Conservation (phyloP, 2,888 invertebrate genomes). For the Andrena minutula region DNA sequence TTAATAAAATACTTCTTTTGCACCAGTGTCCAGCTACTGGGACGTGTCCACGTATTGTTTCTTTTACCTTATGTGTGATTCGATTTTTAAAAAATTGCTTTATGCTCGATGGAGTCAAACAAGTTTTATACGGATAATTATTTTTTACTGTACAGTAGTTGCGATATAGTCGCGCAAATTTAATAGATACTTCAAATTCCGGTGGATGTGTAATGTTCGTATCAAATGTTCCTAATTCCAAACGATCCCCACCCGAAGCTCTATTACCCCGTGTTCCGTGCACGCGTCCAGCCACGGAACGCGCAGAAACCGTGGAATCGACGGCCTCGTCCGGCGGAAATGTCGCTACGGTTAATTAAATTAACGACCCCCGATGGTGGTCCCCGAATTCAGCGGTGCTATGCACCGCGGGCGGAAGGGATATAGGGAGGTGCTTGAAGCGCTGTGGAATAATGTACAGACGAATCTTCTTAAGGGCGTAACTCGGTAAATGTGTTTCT, state of each 20-base stretch:
- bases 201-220: neutral
- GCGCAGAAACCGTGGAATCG: constrained; percentile 44
- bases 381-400: constrained; percentile 27
- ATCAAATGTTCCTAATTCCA: neutral
- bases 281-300: neutral
- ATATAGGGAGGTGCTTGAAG: neutral
- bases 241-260: too few relatives aligned
- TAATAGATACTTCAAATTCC: neutral
- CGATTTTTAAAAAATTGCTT: too few relatives aligned
- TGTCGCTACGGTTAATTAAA: constrained; percentile 75
- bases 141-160: too few relatives aligned
- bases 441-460: too few relatives aligned
- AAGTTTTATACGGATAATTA: too few relatives aligned
- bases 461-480: too few relatives aligned
- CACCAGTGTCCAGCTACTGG: too few relatives aligned
- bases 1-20: too few relatives aligned
- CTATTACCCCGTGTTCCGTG: neutral
- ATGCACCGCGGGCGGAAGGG: constrained; percentile 7
- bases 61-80: too few relatives aligned
- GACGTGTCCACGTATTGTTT: too few relatives aligned
- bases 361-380: constrained; percentile 62
- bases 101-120: too few relatives aligned
- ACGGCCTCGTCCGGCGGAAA: constrained; percentile 68
- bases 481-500: too few relatives aligned
- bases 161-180: neutral